Evolutionary conservation across 1,140 invertebrate genomes (phyloP).

Genomic region (Harpegnathos saltator): DNA sequence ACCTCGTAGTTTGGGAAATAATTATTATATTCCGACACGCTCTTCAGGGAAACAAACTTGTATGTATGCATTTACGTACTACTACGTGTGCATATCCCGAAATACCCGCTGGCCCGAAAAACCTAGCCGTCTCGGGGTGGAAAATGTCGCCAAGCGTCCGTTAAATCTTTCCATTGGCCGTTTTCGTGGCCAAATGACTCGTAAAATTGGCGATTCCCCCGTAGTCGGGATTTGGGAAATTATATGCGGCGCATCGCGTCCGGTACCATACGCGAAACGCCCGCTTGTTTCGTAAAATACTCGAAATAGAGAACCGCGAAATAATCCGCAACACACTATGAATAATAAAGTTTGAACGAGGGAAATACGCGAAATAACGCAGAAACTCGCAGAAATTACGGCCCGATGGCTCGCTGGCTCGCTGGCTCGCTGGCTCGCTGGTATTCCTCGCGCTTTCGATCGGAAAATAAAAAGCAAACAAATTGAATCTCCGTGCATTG

Average conservation of each 20-base stretch:
- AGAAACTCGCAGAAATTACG: background rate
- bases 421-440: background rate
- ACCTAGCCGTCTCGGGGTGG: constrained; percentile 6
- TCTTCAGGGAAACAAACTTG: constrained; percentile 24
- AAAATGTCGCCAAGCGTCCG: background rate
- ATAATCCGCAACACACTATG: background rate
- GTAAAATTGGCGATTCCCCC: background rate
- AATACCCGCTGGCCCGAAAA: background rate
- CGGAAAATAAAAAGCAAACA: too few relatives aligned
- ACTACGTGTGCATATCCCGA: background rate
- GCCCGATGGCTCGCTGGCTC: too few relatives aligned
- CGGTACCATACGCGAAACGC: background rate
- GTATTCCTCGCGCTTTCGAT: background rate
- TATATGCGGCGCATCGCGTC: background rate
- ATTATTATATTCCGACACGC: constrained; percentile 11
- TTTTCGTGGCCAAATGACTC: constrained; percentile 10
- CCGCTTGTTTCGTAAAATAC: background rate
- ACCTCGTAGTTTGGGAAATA: too few relatives aligned
- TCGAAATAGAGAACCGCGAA: background rate
- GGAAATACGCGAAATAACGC: background rate
- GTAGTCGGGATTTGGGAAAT: background rate
- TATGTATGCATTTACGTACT: background rate
- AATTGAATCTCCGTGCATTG: too few relatives aligned
- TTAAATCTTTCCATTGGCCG: constrained; percentile 22
- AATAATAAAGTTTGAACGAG: background rate